Evolutionary conservation across 2,888 invertebrate genomes (phyloP).

Genomic region (Scotopteryx bipunctaria): DNA sequence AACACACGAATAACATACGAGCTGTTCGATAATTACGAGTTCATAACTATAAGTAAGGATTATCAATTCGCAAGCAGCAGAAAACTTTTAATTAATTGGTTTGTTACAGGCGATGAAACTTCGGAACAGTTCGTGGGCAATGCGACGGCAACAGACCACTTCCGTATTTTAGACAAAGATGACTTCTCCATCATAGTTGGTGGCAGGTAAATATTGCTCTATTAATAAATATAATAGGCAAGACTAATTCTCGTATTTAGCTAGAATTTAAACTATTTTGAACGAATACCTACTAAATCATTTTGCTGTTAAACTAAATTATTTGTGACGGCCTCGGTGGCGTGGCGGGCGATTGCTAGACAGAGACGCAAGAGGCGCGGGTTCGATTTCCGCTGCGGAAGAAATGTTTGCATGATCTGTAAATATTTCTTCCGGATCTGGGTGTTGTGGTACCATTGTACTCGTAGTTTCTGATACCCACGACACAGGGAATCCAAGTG

Average conservation of each 20-base stretch:
- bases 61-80: constrained; percentile 39
- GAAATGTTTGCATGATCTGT: no score
- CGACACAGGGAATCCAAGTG: no score
- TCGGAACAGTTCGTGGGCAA: constrained; percentile 91
- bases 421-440: no score
- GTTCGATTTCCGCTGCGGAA: no score
- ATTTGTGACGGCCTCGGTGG: no score
- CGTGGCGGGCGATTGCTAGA: no score
- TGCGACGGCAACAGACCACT: constrained; percentile 91
- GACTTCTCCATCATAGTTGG: constrained; percentile 94
- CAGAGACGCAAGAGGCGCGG: no score
- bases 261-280: neutral
- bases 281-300: neutral
- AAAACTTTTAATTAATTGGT: constrained; percentile 57
- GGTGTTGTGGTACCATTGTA: no score
- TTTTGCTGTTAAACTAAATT: no score
- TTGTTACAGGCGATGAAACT: constrained; percentile 87
- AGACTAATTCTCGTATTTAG: neutral
- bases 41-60: constrained; percentile 32
- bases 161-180: constrained; percentile 94
- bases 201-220: constrained; percentile 86
- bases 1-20: neutral
- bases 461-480: no score
- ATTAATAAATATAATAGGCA: neutral
- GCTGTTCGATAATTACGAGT: constrained; percentile 25